These are phyloP conservation scores for Riparia riparia DNA, from an alignment of 2,113 vertebrate species.

Conservation along the genomic window DNA sequence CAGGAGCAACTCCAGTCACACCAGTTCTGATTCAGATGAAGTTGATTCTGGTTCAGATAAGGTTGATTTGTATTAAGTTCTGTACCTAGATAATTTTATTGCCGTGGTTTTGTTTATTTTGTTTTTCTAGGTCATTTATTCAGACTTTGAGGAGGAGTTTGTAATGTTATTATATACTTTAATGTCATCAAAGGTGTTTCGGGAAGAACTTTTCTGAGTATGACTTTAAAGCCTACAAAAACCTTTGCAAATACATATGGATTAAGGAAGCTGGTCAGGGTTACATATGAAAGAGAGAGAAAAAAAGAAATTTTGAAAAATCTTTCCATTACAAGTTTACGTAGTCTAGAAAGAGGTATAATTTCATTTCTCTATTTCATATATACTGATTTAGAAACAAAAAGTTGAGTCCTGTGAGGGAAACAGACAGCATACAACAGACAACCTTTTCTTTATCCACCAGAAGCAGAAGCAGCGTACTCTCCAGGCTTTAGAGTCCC, in stretches of 20 bases:
- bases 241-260: background rate
- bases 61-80: background rate
- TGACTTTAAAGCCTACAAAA: background rate
- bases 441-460: background rate
- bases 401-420: background rate
- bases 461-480: background rate
- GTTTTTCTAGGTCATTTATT: conserved; percentile 1
- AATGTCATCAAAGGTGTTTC: background rate
- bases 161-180: background rate
- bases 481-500: background rate
- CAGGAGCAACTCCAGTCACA: background rate
- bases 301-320: background rate
- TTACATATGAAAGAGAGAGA: background rate
- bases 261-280: background rate
- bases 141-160: background rate
- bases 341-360: background rate
- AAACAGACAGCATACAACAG: background rate
- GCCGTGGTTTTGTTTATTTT: background rate
- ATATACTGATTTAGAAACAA: background rate
- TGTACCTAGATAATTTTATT: background rate
- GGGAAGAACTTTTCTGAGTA: background rate
- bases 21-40: background rate
- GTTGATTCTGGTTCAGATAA: background rate
- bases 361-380: background rate
- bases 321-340: background rate